Base-by-base conservation (phyloP, 2,888 invertebrate genomes). In the Timema cristinae region DNA sequence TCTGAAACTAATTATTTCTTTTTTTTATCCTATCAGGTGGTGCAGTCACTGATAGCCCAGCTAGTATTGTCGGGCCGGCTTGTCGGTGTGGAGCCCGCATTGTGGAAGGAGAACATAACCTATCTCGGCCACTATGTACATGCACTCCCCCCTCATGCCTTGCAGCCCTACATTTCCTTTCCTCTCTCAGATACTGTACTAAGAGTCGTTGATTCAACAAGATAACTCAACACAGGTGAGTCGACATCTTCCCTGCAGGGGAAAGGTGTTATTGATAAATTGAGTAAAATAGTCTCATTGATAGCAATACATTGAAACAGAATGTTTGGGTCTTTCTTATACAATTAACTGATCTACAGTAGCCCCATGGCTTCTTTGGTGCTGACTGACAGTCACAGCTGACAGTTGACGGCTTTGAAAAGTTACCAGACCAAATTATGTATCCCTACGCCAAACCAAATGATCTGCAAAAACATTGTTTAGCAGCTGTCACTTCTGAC, bases 201-300 rank as follows among this genome's bases (percentile, higher is more conserved):
- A 49, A 47, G 67, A 15, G 66, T 59, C 13, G 68, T 74, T n/a
- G 74, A 74, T 66, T 73, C 73, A 32, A 73, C 68, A 70, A 70
- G 59, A 52, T 74, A 6, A 69, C 73, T 32, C 66, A 16, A 67
- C 66, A 50, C 74, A 74, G 74, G 74, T 74, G 61, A 16, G 66
- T n/a, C 16, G 61, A 49, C 11, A 52, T 10, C 10, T 52, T 52
- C 52, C 11, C n/a, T 54, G 54, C 54, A 54, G n/a, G 11, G 11
- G 54, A 54, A 54, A 54, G n/a, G n/a, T 13, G n/a, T 54, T n/a
- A 54, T 54, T 54, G 11, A 2, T n/a, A 54, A 54, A 11, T 2
- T 54, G 54, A 11, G 54, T n/a, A 54, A 54, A 13, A 13, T 11
- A 11, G 1, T 1, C 2, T 54, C n/a, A 54, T n/a, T 2, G 11